These are phyloP conservation scores for Lysandra coridon DNA, from an alignment of 2,888 invertebrate species.

Conservation along the genomic window DNA sequence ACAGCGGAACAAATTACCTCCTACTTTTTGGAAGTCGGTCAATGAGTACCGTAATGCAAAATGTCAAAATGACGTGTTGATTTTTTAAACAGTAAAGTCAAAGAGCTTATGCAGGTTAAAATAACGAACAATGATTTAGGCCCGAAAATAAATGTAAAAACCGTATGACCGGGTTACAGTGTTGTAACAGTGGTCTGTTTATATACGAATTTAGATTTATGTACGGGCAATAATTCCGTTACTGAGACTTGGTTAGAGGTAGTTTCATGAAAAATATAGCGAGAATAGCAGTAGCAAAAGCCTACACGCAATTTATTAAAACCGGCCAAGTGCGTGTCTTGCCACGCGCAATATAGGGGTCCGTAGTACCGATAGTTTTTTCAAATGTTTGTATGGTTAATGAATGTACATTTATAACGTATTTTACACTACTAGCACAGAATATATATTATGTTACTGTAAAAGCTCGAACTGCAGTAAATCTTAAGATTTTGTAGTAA, in stretches of 20 bases:
- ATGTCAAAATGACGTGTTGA: conserved; percentile 3
- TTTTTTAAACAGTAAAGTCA: conserved; percentile 5
- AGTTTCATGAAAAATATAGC: background rate
- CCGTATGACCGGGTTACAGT: conserved; percentile 35
- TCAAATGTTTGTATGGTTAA: too few species aligned
- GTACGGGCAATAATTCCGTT: conserved; percentile 22
- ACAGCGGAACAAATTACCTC: too few species aligned
- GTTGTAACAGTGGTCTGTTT: conserved; percentile 30
- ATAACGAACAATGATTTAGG: conserved; percentile 29
- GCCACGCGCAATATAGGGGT: too few species aligned
- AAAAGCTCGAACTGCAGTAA: too few species aligned
- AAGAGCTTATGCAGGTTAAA: background rate
- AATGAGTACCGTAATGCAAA: background rate
- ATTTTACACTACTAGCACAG: too few species aligned
- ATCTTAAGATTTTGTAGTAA: too few species aligned
- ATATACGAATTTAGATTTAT: conserved; percentile 30
- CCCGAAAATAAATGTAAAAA: conserved; percentile 31
- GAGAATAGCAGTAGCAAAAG: background rate
- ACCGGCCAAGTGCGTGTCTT: too few species aligned
- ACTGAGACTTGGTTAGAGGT: background rate
- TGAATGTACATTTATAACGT: too few species aligned
- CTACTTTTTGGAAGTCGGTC: too few species aligned
- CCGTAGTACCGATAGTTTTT: too few species aligned
- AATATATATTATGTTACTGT: too few species aligned
- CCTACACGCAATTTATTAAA: background rate